These are phyloP conservation scores for Xenus cinereus DNA, from an alignment of 2,113 vertebrate species.

Conservation along the genomic window DNA sequence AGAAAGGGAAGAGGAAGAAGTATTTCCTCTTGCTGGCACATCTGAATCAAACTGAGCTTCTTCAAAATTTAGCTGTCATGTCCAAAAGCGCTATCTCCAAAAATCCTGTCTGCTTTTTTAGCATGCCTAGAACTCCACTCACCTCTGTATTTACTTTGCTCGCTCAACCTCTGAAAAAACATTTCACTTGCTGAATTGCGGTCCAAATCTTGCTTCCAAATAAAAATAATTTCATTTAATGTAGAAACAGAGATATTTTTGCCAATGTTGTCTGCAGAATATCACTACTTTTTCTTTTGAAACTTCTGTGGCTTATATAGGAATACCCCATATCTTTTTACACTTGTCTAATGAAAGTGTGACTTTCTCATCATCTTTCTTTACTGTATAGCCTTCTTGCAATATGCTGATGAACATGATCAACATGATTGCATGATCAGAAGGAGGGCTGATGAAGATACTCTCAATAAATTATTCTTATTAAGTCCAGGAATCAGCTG, in stretches of 20 bases:
- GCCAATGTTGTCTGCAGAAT: background rate
- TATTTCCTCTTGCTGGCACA: background rate
- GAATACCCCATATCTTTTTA: background rate
- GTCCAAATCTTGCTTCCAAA: background rate
- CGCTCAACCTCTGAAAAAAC: background rate
- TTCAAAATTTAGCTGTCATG: background rate
- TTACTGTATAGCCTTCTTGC: background rate
- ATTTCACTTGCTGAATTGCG: background rate
- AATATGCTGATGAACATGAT: background rate
- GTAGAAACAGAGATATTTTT: background rate
- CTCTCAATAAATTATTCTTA: background rate
- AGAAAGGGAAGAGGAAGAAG: background rate
- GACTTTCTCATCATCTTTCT: background rate
- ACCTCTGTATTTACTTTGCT: background rate
- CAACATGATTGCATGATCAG: background rate
- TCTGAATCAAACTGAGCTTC: background rate
- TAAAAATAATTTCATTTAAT: background rate
- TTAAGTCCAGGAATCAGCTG: background rate
- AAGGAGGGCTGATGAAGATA: background rate
- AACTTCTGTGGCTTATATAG: background rate
- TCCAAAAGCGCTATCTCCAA: background rate
- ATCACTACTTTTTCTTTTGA: too few relatives aligned
- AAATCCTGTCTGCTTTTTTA: background rate
- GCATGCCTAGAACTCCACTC: background rate
- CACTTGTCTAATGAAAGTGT: background rate